Percentiles rank a stretch among this genome's conserved stretches.
These are phyloP conservation scores for Lochmaea crataegi DNA, from an alignment of 2,888 invertebrate species.

Conservation along the genomic window DNA sequence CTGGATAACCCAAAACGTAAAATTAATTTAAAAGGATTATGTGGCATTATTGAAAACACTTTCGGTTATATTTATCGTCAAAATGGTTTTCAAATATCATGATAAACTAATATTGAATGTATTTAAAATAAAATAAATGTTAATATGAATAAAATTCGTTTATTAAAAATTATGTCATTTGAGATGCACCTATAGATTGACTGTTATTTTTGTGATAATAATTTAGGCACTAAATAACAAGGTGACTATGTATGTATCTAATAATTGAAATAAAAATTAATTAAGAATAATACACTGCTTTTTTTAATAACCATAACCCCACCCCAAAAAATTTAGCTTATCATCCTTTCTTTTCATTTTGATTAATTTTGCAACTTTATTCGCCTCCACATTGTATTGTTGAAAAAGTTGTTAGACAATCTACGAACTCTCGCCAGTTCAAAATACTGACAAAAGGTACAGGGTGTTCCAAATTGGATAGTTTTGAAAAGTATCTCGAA, in stretches of 20 bases:
- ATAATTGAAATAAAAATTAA: conserved; percentile 26
- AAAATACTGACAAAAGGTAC: no score
- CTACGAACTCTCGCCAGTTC: no score
- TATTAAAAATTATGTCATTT: conserved; percentile 40
- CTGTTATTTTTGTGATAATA: conserved; percentile 50
- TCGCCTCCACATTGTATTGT: no score
- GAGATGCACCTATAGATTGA: conserved; percentile 48
- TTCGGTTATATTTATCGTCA: background rate
- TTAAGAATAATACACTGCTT: background rate
- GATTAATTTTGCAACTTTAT: no score
- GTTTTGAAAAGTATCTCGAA: no score
- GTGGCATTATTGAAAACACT: background rate
- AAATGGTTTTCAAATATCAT: conserved; percentile 17
- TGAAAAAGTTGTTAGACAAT: no score
- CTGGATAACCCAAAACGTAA: background rate
- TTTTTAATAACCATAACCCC: background rate
- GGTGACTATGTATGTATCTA: conserved; percentile 35
- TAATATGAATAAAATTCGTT: conserved; percentile 39
- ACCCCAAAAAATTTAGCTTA: background rate
- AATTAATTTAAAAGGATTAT: background rate
- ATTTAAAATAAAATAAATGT: conserved; percentile 40
- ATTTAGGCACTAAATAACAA: conserved; percentile 40
- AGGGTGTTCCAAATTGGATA: no score
- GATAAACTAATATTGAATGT: conserved; percentile 4
- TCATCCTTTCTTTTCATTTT: no score